Evolutionary conservation across 2,888 invertebrate genomes (phyloP).

Genomic region (Nymphalis polychloros): DNA sequence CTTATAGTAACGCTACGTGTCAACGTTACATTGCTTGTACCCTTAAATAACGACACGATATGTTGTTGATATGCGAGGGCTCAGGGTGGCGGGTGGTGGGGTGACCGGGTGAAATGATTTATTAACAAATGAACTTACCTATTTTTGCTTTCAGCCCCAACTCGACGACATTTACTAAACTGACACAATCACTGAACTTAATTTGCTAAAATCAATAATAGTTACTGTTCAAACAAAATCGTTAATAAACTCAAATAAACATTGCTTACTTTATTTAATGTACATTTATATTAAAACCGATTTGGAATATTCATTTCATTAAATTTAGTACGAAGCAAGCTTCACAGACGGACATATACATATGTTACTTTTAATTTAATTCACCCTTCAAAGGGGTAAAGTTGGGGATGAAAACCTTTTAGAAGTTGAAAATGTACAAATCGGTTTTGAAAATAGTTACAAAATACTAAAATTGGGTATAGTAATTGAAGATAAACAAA

Average conservation of each 20-base stretch:
- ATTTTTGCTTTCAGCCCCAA: conserved; percentile 54
- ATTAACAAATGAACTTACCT: conserved; percentile 64
- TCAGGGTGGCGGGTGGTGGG: conserved; percentile 41
- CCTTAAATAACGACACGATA: conserved; percentile 64
- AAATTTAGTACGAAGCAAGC: no score
- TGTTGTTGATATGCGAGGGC: conserved; percentile 62
- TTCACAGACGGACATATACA: no score
- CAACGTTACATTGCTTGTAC: conserved; percentile 42
- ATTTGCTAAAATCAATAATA: conserved; percentile 22
- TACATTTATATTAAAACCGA: background rate
- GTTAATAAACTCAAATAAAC: background rate
- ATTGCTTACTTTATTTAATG: background rate
- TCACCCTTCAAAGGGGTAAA: no score
- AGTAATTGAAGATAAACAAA: no score
- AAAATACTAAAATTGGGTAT: no score
- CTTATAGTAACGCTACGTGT: conserved; percentile 40
- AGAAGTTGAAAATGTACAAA: no score
- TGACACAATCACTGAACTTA: conserved; percentile 24
- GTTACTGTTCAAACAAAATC: conserved; percentile 10
- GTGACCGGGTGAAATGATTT: conserved; percentile 58
- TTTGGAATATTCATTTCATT: background rate
- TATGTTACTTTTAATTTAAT: no score
- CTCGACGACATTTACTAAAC: conserved; percentile 30
- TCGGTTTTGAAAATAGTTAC: no score
- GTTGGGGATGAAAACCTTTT: no score